Conservation (phyloP, 2,888 invertebrate species). For the Noctua janthe region DNA sequence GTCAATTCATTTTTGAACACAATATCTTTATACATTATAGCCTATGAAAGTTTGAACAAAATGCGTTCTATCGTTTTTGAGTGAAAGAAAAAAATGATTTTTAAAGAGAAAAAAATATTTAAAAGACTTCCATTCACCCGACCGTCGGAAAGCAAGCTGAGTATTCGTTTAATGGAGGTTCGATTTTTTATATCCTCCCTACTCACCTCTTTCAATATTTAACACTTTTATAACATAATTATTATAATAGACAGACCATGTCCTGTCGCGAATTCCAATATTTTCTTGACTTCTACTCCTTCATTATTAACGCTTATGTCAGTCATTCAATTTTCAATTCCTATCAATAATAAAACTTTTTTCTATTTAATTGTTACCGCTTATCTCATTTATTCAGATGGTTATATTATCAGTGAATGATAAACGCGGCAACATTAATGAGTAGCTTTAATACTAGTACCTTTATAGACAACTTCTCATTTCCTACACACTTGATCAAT, state of each 20-base stretch:
- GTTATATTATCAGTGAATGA: neutral
- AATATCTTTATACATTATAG: neutral
- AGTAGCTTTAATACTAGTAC: constrained; percentile 10
- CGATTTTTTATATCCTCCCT: neutral
- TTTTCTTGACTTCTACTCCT: neutral
- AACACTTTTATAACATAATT: neutral
- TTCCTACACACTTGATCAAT: constrained; percentile 22
- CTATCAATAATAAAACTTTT: neutral
- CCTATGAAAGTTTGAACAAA: neutral
- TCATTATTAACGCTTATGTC: neutral
- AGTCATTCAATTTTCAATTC: neutral
- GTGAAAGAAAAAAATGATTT: neutral
- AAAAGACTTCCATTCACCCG: neutral
- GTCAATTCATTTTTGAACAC: neutral
- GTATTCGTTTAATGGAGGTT: neutral
- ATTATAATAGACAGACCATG: neutral
- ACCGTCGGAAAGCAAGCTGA: neutral
- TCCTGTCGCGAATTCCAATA: neutral
- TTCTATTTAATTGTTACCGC: neutral
- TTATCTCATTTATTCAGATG: neutral
- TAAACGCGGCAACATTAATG: neutral
- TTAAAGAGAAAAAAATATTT: neutral
- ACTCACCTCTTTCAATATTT: neutral
- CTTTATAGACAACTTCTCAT: neutral
- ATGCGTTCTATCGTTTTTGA: neutral